Evolutionary conservation across 2,888 invertebrate genomes (phyloP), one percentile per base, ranked within the genome.

Genomic region (Hermaeophaga mercurialis): DNA sequence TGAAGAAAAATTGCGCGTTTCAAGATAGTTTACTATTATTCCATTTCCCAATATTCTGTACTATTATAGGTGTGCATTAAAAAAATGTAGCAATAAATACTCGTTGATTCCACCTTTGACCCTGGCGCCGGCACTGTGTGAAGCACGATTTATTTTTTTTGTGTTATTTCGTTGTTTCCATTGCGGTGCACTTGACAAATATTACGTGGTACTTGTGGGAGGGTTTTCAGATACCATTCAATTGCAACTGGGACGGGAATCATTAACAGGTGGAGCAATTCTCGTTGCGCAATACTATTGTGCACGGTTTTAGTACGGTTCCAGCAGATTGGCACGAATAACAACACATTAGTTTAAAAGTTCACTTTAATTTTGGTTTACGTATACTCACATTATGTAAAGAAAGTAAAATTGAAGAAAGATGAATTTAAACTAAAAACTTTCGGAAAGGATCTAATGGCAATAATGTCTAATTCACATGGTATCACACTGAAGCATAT

Each of bases 251-350:
- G 69, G 71, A 70, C 70, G 69, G 65, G 68, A 69, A 70, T 63
- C 63, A 64, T 59, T 54, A 59, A 68, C 71, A 71, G 71, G 71
- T 70, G 69, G 64, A 70, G 69, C 70, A 71, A 71, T 70, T 58
- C 62, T 59, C 19, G 33, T 38, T 58, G 50, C 58, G 68, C 67
- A 68, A 68, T 56, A 58, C 48, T 45, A 50, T 48, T 53, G 54
- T 56, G 53, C 33, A 43, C 36, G 24, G 26, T 26, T 49, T 38
- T 59, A 63, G 61, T 55, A 54, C 59, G 43, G 61, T 64, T 43
- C 1, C 14, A 26, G 19, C 8, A 9, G 11, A 14, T 19, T 41
- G 6, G n/a, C n/a, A n/a, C n/a, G n/a, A n/a, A n/a, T n/a, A n/a
- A n/a, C n/a, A n/a, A n/a, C n/a, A n/a, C n/a, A n/a, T n/a, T n/a